A percentile compares a stretch with the other conserved stretches of the same genome.
Conservation (phyloP, 2,888 invertebrate genomes). For the Melanostoma scalare region DNA sequence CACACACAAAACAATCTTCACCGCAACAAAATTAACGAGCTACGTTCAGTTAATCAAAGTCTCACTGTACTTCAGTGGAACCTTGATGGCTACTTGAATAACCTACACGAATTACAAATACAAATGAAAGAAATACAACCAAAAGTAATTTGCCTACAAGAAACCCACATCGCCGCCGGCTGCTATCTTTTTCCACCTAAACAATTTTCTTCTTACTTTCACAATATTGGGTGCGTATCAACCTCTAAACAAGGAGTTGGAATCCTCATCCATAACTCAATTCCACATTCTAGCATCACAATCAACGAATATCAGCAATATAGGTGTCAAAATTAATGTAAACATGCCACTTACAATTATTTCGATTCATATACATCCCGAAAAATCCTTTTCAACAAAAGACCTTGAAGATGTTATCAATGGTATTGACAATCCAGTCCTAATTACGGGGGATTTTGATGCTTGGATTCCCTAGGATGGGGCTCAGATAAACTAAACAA, state of each 20-base stretch:
- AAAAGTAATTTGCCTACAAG: constrained; percentile 59
- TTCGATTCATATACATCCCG: constrained; percentile 43
- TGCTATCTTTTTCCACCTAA: constrained; percentile 30
- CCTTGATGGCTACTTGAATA: constrained; percentile 30
- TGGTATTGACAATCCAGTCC: constrained; percentile 11
- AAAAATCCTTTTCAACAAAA: constrained; percentile 31
- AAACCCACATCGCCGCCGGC: constrained; percentile 51
- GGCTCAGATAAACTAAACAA: constrained; percentile 31
- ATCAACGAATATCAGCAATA: constrained; percentile 31
- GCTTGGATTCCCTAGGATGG: constrained; percentile 53
- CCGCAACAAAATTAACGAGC: not conserved
- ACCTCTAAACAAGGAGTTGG: constrained; percentile 60
- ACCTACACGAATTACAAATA: constrained; percentile 36
- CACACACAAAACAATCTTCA: not conserved
- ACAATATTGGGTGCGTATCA: constrained; percentile 29
- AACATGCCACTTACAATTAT: constrained; percentile 39
- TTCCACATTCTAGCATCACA: constrained; percentile 45
- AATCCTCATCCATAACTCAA: constrained; percentile 50
- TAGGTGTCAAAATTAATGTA: constrained; percentile 45
- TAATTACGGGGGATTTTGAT: constrained; percentile 48
- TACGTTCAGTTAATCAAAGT: constrained; percentile 9
- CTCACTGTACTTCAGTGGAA: constrained; percentile 37
- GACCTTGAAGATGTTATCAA: constrained; percentile 20
- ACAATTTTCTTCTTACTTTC: constrained; percentile 52
- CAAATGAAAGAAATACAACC: constrained; percentile 41